Base-by-base conservation (phyloP, 2,113 vertebrate species). In the Oncorhynchus clarkii region DNA sequence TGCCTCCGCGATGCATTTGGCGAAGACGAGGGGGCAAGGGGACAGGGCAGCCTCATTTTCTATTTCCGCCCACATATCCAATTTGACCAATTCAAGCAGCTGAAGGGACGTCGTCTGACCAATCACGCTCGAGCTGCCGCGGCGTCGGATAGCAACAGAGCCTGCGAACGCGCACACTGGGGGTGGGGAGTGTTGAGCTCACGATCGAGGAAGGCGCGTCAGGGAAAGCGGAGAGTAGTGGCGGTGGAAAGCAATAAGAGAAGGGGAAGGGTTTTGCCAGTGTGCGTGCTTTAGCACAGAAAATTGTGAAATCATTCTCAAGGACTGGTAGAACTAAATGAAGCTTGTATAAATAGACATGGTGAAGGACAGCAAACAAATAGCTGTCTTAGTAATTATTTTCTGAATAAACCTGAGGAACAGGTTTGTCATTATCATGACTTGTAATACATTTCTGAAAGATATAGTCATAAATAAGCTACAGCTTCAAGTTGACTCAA, bases 111-210 rank as follows among this genome's bases (percentile, higher is more conserved):
- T 73, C 67, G 45, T 74, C 74, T 73, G 86, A 84, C 93, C 92
- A 93, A 93, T 93, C 0, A 82, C 62, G 1, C 16, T 4, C 73
- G 79, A 90, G 89, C 89, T 94, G 91, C 93, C 93, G 70, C 80
- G 78, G 92, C 91, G 91, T 91, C 84, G 93, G 94, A 89, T 94
- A 94, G 94, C 92, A 95, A 94, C 92, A 95, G 94, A 88, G 85
- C 67, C 70, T 85, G 81, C 79, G 89, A 89, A 88, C 85, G 87
- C 76, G 90, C 87, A 82, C 57, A 73, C 71, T 72, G 78, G 77
- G 85, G 82, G 69, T 57, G 80, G 78, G 74, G 76, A 62, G 65
- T 45, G 71, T 79, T 75, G 60, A 67, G 70, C 67, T 45, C 65
- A 70, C 68, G 39, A 70, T 75, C 48, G 11, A 73, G 51, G 77